Conservation (phyloP, 2,888 invertebrate species). For the Clistopyga incitator region DNA sequence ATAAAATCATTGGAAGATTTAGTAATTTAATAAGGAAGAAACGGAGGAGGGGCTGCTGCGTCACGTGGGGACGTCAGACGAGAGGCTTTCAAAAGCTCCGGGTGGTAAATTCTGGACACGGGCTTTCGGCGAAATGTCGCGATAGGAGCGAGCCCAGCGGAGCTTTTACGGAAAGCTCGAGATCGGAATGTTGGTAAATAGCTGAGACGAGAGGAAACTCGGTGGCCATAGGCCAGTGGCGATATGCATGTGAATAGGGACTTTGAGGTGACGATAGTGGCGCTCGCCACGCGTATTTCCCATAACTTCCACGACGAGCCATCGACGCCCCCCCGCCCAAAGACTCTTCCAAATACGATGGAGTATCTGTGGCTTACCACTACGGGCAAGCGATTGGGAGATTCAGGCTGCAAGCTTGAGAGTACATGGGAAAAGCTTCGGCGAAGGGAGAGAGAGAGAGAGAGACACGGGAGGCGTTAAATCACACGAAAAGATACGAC, state of each 20-base stretch:
- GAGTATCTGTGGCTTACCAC: constrained; percentile 14
- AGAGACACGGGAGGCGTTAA: constrained; percentile 53
- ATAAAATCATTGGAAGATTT: constrained; percentile 26
- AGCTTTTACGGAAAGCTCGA: constrained; percentile 4
- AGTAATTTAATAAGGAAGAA: constrained; percentile 34
- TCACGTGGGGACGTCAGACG: neutral
- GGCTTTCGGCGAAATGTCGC: neutral
- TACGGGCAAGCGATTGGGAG: constrained; percentile 7
- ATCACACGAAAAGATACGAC: constrained; percentile 66
- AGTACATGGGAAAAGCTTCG: too few species aligned
- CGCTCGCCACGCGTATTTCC: constrained; percentile 49
- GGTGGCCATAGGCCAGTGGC: constrained; percentile 3
- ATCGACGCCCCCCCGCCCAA: constrained; percentile 11
- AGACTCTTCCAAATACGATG: constrained; percentile 3
- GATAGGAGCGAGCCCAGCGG: neutral
- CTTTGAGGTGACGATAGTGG: neutral
- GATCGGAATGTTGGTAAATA: constrained; percentile 60
- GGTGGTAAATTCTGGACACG: neutral
- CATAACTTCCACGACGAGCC: constrained; percentile 49
- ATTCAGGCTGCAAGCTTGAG: constrained; percentile 1
- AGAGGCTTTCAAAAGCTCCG: neutral
- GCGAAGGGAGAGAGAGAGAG: too few species aligned
- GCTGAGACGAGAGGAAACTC: constrained; percentile 62
- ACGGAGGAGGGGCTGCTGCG: neutral
- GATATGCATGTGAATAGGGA: constrained; percentile 64